Evolutionary conservation across 2,113 vertebrate genomes (phyloP), one percentile per base, ranked within the genome.

Genomic region (Melospiza georgiana): DNA sequence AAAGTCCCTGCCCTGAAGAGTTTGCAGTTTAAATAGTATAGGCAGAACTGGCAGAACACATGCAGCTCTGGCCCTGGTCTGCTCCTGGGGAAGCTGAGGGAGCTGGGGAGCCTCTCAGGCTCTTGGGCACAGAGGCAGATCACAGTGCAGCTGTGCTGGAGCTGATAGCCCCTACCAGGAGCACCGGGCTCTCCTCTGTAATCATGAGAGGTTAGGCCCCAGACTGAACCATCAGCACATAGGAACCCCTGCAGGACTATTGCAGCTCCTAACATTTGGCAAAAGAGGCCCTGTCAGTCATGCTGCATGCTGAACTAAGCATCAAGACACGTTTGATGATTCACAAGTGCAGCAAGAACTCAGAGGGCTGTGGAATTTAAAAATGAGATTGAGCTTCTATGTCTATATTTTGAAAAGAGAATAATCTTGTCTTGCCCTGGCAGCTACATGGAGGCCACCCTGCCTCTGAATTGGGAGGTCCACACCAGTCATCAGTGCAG

Each of bases 221-320:
- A 43, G 23, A 46, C 31, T 37, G 28, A 30, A 46, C 0, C 0
- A 3, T 28, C 5, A 5, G 54, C 61, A 72, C 37, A n/a, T 0
- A 13, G 0, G 1, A 92, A 44, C 6, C 41, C 48, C 52, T 37
- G 21, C n/a, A 55, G 69, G 61, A 77, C 37, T 57, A 66, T 10
- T 48, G 61, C 61, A 89, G 22, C 41, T 83, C 48, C 49, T 28
- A 57, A 58, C 0, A 0, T 30, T 66, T 58, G 54, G 67, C 79
- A 92, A 69, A 73, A 59, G 54, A 65, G 46, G n/a, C 8, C 28
- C 43, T 2, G 0, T 31, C 82, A 90, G 79, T 80, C 59, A 80
- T n/a, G 39, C 31, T 73, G 43, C 46, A 39, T 25, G 11, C 21
- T 48, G 75, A 94, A 75, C 67, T 86, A 62, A 93, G 51, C 63